Percentiles rank a stretch among this genome's conserved stretches.
These are phyloP conservation scores for Caenorhabditis sinica DNA, from an alignment of 2,888 invertebrate genomes.

Conservation along the genomic window DNA sequence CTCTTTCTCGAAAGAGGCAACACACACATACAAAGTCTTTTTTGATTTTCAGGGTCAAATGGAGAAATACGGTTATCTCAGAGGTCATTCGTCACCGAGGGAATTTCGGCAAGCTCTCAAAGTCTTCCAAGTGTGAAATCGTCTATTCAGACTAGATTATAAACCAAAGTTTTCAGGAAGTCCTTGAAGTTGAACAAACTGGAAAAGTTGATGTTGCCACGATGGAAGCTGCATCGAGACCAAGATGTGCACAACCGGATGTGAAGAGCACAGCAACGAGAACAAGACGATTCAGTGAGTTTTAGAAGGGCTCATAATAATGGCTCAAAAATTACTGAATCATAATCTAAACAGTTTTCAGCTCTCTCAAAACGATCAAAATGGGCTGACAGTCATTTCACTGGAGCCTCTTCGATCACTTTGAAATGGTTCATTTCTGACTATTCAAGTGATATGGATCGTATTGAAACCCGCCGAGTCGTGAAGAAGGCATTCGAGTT, in stretches of 20 bases:
- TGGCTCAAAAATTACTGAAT: background rate
- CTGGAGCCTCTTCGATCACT: constrained; percentile 67
- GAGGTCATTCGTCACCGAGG: constrained; percentile 72
- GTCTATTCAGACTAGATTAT: background rate
- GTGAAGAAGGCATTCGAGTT: constrained; percentile 87
- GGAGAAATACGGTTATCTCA: constrained; percentile 79
- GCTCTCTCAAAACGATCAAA: constrained; percentile 66
- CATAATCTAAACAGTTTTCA: constrained; percentile 40
- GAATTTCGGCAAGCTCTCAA: constrained; percentile 77
- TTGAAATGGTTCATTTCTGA: constrained; percentile 82
- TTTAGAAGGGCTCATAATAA: background rate
- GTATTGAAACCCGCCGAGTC: constrained; percentile 68
- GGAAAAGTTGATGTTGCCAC: constrained; percentile 79
- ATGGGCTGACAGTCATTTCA: constrained; percentile 71
- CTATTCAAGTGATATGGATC: constrained; percentile 82
- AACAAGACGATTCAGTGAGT: constrained; percentile 70
- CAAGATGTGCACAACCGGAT: constrained; percentile 81
- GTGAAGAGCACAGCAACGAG: constrained; percentile 42
- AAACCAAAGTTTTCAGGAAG: constrained; percentile 71
- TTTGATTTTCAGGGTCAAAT: constrained; percentile 79
- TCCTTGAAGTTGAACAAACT: constrained; percentile 78
- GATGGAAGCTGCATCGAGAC: constrained; percentile 71
- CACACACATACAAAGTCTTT: background rate
- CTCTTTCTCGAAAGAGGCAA: background rate
- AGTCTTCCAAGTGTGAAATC: constrained; percentile 70